Conservation (phyloP, 2,888 invertebrate genomes). For the Xanthorhoe designata region DNA sequence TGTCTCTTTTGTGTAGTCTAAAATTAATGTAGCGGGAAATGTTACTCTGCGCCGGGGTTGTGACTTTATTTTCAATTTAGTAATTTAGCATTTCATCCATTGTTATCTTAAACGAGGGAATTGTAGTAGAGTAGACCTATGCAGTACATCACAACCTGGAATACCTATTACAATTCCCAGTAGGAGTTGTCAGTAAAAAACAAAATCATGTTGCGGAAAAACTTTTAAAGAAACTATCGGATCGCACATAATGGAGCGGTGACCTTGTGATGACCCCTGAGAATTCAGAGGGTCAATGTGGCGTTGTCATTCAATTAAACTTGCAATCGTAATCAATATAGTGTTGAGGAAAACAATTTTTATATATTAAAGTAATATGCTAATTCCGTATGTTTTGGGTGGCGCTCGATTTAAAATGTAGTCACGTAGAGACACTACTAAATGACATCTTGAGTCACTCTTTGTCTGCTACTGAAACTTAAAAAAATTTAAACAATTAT, state of each 20-base stretch:
- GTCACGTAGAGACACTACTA: too few relatives aligned
- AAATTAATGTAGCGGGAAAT: slow-evolving; percentile 39
- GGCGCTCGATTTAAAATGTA: not conserved
- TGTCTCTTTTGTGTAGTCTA: slow-evolving; percentile 41
- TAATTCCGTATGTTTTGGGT: not conserved
- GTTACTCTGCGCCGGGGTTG: slow-evolving; percentile 13
- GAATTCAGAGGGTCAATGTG: not conserved
- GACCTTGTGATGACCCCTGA: not conserved
- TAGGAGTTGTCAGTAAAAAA: not conserved
- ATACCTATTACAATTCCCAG: not conserved
- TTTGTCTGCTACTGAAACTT: too few relatives aligned
- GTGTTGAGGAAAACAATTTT: not conserved
- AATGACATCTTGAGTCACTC: too few relatives aligned
- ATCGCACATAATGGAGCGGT: not conserved
- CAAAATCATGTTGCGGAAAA: not conserved
- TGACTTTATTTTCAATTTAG: slow-evolving; percentile 27
- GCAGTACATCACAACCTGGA: not conserved
- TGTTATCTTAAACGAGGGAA: not conserved
- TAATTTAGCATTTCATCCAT: slow-evolving; percentile 7
- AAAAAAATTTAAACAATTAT: too few relatives aligned
- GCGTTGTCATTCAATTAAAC: not conserved
- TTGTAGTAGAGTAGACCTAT: not conserved
- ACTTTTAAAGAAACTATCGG: not conserved
- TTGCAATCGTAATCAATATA: not conserved
- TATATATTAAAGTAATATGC: not conserved